phyloP scores from a whole-genome alignment of 2,888 invertebrate species.

The Seira sanloemensis region DNA sequence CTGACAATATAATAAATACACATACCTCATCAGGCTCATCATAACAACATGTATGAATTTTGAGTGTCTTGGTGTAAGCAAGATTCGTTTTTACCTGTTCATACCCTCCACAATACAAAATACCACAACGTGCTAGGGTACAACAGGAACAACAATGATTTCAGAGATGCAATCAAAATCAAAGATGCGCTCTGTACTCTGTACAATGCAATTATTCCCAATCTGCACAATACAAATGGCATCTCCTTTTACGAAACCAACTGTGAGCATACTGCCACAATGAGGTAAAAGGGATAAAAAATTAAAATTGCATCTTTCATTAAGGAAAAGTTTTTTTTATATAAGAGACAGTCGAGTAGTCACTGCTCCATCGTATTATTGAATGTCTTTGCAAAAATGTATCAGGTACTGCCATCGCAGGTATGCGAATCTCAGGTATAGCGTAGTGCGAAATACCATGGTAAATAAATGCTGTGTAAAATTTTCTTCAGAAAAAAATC shows the following conservation, averaged over 20 bases:
- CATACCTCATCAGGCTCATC: not conserved
- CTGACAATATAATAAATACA: not conserved
- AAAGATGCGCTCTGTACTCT: no score
- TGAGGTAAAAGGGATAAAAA: not conserved
- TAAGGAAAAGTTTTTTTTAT: not conserved
- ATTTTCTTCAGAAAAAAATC: conserved; percentile 7
- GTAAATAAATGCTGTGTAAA: no score
- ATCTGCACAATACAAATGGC: no score
- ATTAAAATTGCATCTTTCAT: not conserved
- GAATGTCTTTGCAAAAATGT: not conserved
- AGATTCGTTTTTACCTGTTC: not conserved
- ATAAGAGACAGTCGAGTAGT: no score
- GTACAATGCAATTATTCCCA: no score
- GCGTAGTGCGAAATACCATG: no score
- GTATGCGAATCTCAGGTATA: no score
- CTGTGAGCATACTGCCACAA: no score
- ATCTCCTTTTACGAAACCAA: no score
- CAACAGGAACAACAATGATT: not conserved
- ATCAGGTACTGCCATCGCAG: not conserved
- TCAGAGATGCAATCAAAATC: no score
- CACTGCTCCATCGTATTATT: no score
- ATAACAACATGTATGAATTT: not conserved
- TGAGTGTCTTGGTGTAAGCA: not conserved
- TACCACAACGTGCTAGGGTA: not conserved
- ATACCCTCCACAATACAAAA: not conserved